A percentile compares a stretch with the other conserved stretches of the same genome.
Evolutionary conservation across 2,888 invertebrate genomes (phyloP).

Genomic region (Erebia ligea): DNA sequence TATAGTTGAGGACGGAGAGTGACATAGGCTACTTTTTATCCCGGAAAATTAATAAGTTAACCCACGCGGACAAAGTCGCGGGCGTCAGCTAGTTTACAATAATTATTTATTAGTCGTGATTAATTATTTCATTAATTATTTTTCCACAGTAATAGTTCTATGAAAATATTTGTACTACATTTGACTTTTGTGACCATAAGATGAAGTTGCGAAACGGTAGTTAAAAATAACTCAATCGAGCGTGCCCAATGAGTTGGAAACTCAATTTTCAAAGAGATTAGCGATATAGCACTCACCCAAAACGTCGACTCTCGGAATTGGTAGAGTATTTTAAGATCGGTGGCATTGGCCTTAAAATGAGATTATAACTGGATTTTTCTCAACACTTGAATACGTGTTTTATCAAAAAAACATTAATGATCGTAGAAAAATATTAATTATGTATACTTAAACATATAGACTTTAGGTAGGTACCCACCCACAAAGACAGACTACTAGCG

Average conservation of each 20-base stretch:
- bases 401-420: neutral
- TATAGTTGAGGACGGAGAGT: too few species aligned
- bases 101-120: too few species aligned
- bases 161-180: neutral
- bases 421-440: too few species aligned
- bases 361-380: neutral
- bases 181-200: neutral
- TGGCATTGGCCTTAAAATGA: constrained; percentile 4
- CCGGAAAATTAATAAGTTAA: too few species aligned
- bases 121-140: too few species aligned
- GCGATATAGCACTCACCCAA: neutral
- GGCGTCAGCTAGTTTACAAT: too few species aligned
- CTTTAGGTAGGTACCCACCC: too few species aligned
- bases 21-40: too few species aligned
- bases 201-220: neutral
- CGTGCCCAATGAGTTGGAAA: neutral
- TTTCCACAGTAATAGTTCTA: too few species aligned
- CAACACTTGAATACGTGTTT: neutral
- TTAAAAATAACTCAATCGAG: neutral
- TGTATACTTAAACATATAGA: too few species aligned
- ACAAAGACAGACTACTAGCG: too few species aligned
- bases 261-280: neutral
- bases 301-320: neutral
- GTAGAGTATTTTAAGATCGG: neutral
- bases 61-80: too few species aligned